Conservation (phyloP, 2,888 invertebrate genomes). For the Andrena praecox region DNA sequence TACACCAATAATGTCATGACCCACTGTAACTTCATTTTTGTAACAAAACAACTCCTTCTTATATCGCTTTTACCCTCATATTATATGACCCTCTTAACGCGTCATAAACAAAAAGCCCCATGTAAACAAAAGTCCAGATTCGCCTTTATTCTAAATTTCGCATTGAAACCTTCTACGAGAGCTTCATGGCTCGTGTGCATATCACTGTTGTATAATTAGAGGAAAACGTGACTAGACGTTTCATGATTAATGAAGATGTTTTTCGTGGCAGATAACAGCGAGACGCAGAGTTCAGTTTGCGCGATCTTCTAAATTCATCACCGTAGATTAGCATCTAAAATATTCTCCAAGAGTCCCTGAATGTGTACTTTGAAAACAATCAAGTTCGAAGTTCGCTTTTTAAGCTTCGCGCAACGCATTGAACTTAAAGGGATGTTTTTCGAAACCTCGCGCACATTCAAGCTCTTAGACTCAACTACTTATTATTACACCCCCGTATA, state of each 20-base stretch:
- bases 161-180: conserved; percentile 5
- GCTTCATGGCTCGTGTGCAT: conserved; percentile 5
- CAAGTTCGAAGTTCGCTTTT: too few relatives aligned
- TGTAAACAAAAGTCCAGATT: not conserved
- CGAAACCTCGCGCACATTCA: not conserved
- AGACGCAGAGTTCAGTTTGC: not conserved
- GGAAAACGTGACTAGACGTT: conserved; percentile 34
- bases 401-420: too few relatives aligned
- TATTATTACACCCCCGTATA: too few relatives aligned
- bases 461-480: too few relatives aligned
- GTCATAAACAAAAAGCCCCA: not conserved
- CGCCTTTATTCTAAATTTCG: conserved; percentile 13
- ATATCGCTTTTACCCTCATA: too few relatives aligned
- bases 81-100: too few relatives aligned
- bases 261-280: conserved; percentile 18
- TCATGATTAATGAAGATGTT: conserved; percentile 44
- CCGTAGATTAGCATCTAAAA: conserved; percentile 5
- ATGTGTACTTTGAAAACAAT: too few relatives aligned
- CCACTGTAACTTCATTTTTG: too few relatives aligned
- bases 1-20: too few relatives aligned
- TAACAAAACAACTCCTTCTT: too few relatives aligned
- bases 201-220: conserved; percentile 8
- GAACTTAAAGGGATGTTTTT: too few relatives aligned
- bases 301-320: conserved; percentile 9
- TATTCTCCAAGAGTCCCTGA: too few relatives aligned